Evolutionary conservation across 1,140 invertebrate genomes (phyloP).

Genomic region (Aporrectodea caliginosa): DNA sequence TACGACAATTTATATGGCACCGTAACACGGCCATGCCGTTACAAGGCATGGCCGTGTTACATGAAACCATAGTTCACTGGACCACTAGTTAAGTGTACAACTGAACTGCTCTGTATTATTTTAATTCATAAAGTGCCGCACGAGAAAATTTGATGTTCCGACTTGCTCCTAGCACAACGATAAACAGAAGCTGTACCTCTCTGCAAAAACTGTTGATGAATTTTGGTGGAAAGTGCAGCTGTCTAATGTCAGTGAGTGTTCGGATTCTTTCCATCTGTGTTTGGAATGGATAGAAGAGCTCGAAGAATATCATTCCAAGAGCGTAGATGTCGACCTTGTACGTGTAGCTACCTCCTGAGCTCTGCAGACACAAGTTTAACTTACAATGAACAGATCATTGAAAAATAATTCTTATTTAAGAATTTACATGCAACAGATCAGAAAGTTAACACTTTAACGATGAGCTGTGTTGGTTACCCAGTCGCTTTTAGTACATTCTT

Average conservation of each 20-base stretch:
- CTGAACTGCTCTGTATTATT: background rate
- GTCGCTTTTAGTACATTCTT: too few relatives aligned
- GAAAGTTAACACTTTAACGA: too few relatives aligned
- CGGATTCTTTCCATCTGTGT: slow-evolving; percentile 82
- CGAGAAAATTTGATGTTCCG: slow-evolving; percentile 14
- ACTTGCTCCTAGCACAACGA: slow-evolving; percentile 9
- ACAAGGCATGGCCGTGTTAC: slow-evolving; percentile 29
- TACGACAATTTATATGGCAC: too few relatives aligned
- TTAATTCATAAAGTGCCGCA: slow-evolving; percentile 9
- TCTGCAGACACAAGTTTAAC: too few relatives aligned
- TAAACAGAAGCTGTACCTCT: slow-evolving; percentile 63
- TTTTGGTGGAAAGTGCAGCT: slow-evolving; percentile 66
- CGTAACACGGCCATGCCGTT: too few relatives aligned
- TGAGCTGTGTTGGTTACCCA: too few relatives aligned
- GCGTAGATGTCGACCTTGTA: slow-evolving; percentile 97
- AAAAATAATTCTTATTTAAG: too few relatives aligned
- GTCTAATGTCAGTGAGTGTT: slow-evolving; percentile 60
- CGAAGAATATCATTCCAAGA: slow-evolving; percentile 87
- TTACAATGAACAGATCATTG: too few relatives aligned
- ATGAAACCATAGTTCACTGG: slow-evolving; percentile 9
- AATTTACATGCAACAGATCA: too few relatives aligned
- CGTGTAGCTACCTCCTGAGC: slow-evolving; percentile 71
- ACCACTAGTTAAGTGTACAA: slow-evolving; percentile 16
- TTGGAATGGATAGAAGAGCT: slow-evolving; percentile 79
- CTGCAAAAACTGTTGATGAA: slow-evolving; percentile 65